Evolutionary conservation across 1,140 invertebrate species (phyloP).

Genomic region (Goniozus legneri): DNA sequence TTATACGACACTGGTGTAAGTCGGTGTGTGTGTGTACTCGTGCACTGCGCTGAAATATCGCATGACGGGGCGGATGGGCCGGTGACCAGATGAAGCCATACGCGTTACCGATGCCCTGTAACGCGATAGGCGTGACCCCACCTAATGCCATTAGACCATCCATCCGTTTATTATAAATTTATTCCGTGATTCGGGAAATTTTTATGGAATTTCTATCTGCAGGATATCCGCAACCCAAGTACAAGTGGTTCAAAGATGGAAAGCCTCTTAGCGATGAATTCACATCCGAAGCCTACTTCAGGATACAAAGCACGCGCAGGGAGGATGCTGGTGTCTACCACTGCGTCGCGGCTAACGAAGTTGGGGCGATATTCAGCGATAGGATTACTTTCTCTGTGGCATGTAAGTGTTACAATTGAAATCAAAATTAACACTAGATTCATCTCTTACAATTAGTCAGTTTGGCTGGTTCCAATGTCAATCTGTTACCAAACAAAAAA

Average conservation of each 20-base stretch:
- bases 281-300: constrained; percentile 71
- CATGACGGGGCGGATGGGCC: constrained; percentile 36
- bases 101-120: constrained; percentile 27
- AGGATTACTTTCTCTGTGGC: constrained; percentile 82
- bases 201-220: constrained; percentile 30
- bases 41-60: constrained; percentile 35
- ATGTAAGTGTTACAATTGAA: constrained; percentile 65
- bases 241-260: constrained; percentile 86
- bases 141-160: constrained; percentile 43
- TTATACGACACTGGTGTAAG: too few species aligned
- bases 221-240: constrained; percentile 85
- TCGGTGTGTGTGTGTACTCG: constrained; percentile 11
- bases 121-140: constrained; percentile 45
- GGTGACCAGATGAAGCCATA: constrained; percentile 43
- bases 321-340: constrained; percentile 85
- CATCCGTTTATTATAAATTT: constrained; percentile 15
- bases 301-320: constrained; percentile 73
- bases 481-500: too few species aligned
- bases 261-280: constrained; percentile 69
- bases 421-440: too few species aligned
- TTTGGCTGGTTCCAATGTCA: too few species aligned
- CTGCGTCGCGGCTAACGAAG: constrained; percentile 85
- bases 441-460: too few species aligned
- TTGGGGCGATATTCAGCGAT: constrained; percentile 86
- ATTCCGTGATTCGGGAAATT: not conserved